Conservation (phyloP, 2,888 invertebrate genomes). For the Nebria salina region DNA sequence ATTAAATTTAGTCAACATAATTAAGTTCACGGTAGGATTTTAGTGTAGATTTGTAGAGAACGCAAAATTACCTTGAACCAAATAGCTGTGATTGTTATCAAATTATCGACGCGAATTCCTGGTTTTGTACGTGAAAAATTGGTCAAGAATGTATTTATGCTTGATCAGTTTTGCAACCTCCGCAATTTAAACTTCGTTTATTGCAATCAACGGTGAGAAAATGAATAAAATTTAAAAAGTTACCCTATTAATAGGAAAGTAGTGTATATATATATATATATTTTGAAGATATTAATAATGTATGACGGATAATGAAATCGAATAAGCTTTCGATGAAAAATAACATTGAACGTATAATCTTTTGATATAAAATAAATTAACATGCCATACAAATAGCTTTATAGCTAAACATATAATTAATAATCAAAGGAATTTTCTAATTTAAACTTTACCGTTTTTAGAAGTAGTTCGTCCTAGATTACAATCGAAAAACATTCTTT, state of each 20-base stretch:
- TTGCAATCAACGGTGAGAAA: too few relatives aligned
- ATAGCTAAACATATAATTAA: background rate
- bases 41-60: background rate
- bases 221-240: too few relatives aligned
- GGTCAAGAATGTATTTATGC: background rate
- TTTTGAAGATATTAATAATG: background rate
- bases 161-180: too few relatives aligned
- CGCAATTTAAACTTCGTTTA: too few relatives aligned
- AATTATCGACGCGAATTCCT: background rate
- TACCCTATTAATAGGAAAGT: too few relatives aligned
- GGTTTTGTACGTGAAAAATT: background rate
- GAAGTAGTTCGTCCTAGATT: background rate
- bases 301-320: background rate
- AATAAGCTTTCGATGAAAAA: background rate
- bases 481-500: background rate
- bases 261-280: background rate
- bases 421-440: background rate
- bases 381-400: background rate
- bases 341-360: background rate
- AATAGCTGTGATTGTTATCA: background rate
- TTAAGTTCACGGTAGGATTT: background rate
- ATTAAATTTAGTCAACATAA: background rate
- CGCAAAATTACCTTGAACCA: background rate
- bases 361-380: conserved; percentile 1
- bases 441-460: conserved; percentile 1